Conservation (phyloP, 2,113 vertebrate genomes). For the Calidris pygmaea region DNA sequence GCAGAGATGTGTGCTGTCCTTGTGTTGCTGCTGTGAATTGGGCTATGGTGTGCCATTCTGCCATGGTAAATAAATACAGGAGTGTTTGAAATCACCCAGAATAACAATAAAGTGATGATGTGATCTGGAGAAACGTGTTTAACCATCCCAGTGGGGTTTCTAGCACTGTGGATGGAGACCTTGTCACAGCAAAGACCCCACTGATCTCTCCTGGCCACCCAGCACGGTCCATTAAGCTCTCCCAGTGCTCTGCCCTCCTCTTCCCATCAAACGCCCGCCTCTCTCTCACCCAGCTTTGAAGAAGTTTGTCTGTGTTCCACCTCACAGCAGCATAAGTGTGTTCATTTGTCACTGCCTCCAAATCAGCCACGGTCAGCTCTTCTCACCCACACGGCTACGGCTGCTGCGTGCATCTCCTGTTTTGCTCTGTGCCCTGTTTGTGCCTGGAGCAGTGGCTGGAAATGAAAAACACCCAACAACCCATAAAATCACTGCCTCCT, state of each 20-base stretch:
- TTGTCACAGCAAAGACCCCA: neutral
- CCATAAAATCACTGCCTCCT: neutral
- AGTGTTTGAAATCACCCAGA: neutral
- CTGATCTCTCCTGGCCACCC: neutral
- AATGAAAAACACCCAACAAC: neutral
- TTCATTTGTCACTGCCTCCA: neutral
- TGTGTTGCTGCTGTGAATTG: neutral
- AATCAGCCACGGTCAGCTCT: neutral
- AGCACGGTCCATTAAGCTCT: neutral
- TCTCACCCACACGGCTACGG: neutral
- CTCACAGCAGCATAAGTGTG: neutral
- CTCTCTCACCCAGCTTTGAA: neutral
- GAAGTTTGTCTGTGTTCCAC: neutral
- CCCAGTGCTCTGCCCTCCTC: neutral
- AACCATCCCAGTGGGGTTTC: neutral
- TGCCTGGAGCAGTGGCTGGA: neutral
- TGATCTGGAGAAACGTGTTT: neutral
- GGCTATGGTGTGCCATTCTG: neutral
- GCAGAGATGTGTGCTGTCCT: neutral
- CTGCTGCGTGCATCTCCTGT: neutral
- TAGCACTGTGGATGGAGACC: neutral
- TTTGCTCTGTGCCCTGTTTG: neutral
- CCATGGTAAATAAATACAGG: neutral
- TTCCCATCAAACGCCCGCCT: neutral
- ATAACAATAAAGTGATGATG: neutral